These are phyloP conservation scores for Grammomys dolichurus DNA, from an alignment of 2,113 vertebrate genomes.

Conservation along the genomic window DNA sequence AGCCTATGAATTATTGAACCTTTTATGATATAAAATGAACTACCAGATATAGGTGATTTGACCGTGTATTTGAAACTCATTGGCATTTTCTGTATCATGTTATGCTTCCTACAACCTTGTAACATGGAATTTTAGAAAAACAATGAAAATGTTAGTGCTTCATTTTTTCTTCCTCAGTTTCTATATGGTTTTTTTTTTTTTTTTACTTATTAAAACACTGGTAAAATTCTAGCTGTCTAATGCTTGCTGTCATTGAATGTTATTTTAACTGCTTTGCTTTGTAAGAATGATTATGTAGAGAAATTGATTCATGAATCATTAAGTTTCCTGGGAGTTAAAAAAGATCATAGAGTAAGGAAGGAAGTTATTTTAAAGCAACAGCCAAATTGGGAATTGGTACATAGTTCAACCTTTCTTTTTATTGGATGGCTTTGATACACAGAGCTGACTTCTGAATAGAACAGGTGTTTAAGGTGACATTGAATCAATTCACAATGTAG, in stretches of 20 bases:
- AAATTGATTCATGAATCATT: conserved; percentile 35
- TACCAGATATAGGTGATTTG: conserved; percentile 63
- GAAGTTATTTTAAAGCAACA: conserved; percentile 44
- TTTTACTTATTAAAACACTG: conserved; percentile 18
- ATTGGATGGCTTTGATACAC: conserved; percentile 1
- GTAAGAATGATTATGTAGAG: conserved; percentile 49
- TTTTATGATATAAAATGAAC: conserved; percentile 69
- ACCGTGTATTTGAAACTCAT: conserved; percentile 58
- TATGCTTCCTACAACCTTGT: conserved; percentile 63
- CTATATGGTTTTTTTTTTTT: background rate
- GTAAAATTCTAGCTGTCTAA: conserved; percentile 32
- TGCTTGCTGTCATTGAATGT: background rate
- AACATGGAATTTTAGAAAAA: conserved; percentile 22
- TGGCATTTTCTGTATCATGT: conserved; percentile 41
- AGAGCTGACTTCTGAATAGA: conserved; percentile 31
- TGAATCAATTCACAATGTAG: conserved; percentile 47
- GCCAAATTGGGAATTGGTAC: conserved; percentile 6
- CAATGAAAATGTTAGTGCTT: background rate
- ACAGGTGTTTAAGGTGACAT: conserved; percentile 23
- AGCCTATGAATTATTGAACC: conserved; percentile 60
- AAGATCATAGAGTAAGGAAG: background rate
- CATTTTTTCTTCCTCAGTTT: background rate
- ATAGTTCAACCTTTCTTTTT: background rate
- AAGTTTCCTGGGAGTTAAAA: conserved; percentile 13
- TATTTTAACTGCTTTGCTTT: conserved; percentile 51